Evolutionary conservation across 1,140 invertebrate genomes (phyloP), one percentile per base, ranked within the genome.

Genomic region (Bombyx mandarina): DNA sequence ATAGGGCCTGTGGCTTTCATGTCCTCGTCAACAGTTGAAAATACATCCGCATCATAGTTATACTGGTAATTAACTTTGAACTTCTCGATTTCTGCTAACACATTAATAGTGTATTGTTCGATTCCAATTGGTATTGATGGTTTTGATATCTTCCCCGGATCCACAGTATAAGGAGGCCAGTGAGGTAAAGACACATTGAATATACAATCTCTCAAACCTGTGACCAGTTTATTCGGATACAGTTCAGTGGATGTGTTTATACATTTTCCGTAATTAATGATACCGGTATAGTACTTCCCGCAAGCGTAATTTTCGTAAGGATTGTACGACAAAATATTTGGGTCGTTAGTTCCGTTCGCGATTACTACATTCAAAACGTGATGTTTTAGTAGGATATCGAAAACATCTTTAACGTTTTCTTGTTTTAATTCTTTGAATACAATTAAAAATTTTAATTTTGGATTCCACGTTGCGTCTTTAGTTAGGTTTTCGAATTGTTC

Each of bases 101-200:
- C 42, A 7, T 63, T 43, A 0, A 82, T 42, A 10, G 74, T 53
- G 22, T 66, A 75, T 53, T 84, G 71, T 53, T 84, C 79, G 18
- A 71, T 52, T 18, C 78, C 80, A 4, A 60, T 26, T 18, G 49
- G 1, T 0, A 46, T 35, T 3, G 54, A 51, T 8, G 44, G 35
- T 12, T 52, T 22, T 7, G 52, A 54, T 52, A 35, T 58, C 57
- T 35, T 54, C 9, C 42, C 8, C 2, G 59, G 63, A 43, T 77
- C 56, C 2, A 77, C 67, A 3, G 61, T 54, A 43, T 66, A 78
- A 0, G 78, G 79, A n/a, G 77, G 78, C 60, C 71, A 71, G 22
- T 78, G 63, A 2, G 73, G 44, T 8, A 61, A 52, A 2, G 59
- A 60, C 3, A 68, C 59, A 44, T 65, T 68, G 7, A 81, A 59